Conservation (phyloP, 92 coral and sea anemone genomes). For the Pocillopora meandrina region DNA sequence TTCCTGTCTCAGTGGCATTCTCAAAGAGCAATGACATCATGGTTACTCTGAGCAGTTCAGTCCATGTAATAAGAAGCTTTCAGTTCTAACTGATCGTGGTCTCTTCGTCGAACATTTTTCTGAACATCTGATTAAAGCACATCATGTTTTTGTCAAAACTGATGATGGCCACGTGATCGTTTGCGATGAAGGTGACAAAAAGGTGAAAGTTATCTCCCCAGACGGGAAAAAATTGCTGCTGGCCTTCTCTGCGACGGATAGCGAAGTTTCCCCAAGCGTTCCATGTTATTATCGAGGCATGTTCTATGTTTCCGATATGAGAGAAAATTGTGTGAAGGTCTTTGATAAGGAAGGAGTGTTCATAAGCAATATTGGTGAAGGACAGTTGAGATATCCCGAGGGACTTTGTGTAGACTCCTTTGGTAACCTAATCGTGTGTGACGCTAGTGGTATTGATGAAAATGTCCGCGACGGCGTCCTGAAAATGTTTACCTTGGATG, state of each 20-base stretch:
- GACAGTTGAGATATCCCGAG: constrained; percentile 30
- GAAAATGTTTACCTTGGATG: constrained; percentile 21
- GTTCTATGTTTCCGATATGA: background rate
- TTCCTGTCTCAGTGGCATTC: constrained; percentile 18
- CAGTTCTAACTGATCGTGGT: background rate
- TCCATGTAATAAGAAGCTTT: background rate
- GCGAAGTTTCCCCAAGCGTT: background rate
- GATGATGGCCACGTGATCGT: constrained; percentile 8
- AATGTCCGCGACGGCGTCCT: background rate
- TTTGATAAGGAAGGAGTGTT: constrained; percentile 47
- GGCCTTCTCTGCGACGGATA: background rate
- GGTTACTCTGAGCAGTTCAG: background rate
- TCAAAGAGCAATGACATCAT: constrained; percentile 12
- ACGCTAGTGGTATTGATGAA: background rate
- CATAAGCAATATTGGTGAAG: constrained; percentile 43
- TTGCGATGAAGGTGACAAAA: background rate
- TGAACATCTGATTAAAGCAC: background rate
- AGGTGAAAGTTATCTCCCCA: constrained; percentile 12
- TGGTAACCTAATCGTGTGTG: constrained; percentile 14
- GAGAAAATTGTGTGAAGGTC: constrained; percentile 32
- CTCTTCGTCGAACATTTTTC: constrained; percentile 46
- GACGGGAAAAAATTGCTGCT: constrained; percentile 2
- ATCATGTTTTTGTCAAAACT: background rate
- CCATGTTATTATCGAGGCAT: background rate
- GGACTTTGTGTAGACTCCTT: constrained; percentile 51